Base-by-base conservation (phyloP, 1,140 invertebrate genomes). In the Philotrypesis tridentata region DNA sequence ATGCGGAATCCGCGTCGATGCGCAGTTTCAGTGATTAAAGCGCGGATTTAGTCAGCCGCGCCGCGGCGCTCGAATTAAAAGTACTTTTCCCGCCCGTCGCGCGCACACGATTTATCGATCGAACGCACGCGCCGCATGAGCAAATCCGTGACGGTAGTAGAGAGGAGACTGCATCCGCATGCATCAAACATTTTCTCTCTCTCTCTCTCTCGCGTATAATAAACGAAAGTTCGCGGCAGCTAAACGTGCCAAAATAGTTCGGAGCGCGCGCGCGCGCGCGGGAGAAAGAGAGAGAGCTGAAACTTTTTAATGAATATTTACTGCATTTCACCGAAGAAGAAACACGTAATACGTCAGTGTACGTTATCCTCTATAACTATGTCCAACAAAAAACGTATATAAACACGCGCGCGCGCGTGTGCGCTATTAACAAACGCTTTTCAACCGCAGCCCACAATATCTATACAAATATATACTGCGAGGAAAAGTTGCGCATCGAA, bases 251-350 rank as follows among this genome's bases (percentile, higher is more conserved):
- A 9, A 55, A 55, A 55, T 55, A 55, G 48, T 55, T 55, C 6
- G 21, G 48, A 2, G 48, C 48, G 17, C 21, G 48, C 2, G 40
- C 40, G 40, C 11, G 1, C 3, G 33, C 33, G 33, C n/a, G n/a
- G n/a, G n/a, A n/a, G n/a, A n/a, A n/a, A n/a, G n/a, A 37, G 37
- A 12, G 11, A 2, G 17, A 74, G 31, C 31, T 60, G 21, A 61
- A 74, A 74, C 43, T 60, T 60, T 74, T 61, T 74, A 74, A 74
- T 33, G 55, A 65, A 61, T 76, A 76, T 76, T 65, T 63, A 63
- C 60, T 27, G 48, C n/a, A 55, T 55, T 5, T 17, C 21, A 6
- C 21, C 21, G 6, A 55, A 55, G 48, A 55, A 55, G 6, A 55
- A 17, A 17, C 17, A 43, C 17, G 14, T 55, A n/a, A 55, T 55